Evolutionary conservation across 2,888 invertebrate species (phyloP).

Genomic region (Axea sp.): DNA sequence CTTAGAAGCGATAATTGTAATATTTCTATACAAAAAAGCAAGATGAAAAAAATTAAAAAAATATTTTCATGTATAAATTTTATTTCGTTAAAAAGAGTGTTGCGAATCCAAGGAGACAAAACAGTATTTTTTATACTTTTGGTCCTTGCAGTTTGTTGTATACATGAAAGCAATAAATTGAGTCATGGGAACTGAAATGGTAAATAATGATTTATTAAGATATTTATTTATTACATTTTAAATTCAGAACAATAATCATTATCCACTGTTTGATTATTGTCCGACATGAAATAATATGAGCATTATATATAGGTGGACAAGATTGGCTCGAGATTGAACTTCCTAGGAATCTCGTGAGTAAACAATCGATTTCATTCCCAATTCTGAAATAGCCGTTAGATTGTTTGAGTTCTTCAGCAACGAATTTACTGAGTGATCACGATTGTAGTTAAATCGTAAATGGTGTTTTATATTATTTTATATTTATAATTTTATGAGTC

Average conservation of each 20-base stretch:
- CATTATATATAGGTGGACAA: conserved; percentile 12
- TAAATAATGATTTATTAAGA: too few relatives aligned
- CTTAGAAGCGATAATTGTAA: too few relatives aligned
- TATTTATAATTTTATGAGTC: conserved; percentile 18
- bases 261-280: neutral
- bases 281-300: neutral
- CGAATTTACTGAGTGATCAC: conserved; percentile 14
- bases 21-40: too few relatives aligned
- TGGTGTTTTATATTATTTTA: neutral
- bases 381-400: conserved; percentile 19
- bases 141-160: too few relatives aligned
- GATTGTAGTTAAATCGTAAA: conserved; percentile 4
- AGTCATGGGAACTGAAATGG: too few relatives aligned
- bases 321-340: conserved; percentile 25
- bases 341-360: conserved; percentile 25
- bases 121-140: too few relatives aligned
- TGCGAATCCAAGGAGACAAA: too few relatives aligned
- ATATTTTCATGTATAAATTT: too few relatives aligned
- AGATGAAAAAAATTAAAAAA: too few relatives aligned
- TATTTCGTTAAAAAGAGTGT: too few relatives aligned
- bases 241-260: conserved; percentile 15
- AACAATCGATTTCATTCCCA: conserved; percentile 32
- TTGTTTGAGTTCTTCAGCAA: conserved; percentile 24
- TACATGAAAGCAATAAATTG: too few relatives aligned
- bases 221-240: conserved; percentile 7